phyloP scores from a whole-genome alignment of 2,888 invertebrate species.

The Toxonevra muliebris region DNA sequence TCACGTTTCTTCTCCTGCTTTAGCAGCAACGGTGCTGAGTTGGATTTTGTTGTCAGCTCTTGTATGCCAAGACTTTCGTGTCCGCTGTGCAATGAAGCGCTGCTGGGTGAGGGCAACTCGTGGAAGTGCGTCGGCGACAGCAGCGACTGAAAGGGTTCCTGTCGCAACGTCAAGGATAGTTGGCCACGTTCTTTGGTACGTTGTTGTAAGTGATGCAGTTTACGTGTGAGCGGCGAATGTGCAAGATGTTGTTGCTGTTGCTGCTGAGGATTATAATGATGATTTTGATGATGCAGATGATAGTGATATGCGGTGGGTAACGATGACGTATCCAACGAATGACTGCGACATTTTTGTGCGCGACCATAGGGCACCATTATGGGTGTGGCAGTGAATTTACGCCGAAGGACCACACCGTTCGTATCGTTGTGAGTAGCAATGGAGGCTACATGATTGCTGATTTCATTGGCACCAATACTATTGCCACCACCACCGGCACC shows the following conservation, averaged over 20 bases:
- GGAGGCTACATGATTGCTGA: slow-evolving; percentile 7
- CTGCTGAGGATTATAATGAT: slow-evolving; percentile 37
- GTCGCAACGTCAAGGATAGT: slow-evolving; percentile 59
- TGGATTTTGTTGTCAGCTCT: slow-evolving; percentile 64
- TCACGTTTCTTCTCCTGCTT: slow-evolving; percentile 61
- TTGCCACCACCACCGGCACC: slow-evolving; percentile 41
- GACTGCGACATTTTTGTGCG: slow-evolving; percentile 57
- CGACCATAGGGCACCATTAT: slow-evolving; percentile 52
- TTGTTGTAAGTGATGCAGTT: slow-evolving; percentile 48
- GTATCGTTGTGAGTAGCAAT: slow-evolving; percentile 9
- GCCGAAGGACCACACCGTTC: slow-evolving; percentile 56
- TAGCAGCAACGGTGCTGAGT: slow-evolving; percentile 63
- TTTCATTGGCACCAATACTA: background rate
- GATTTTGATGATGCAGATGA: slow-evolving; percentile 38
- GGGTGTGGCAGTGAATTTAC: slow-evolving; percentile 57
- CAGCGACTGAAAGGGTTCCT: slow-evolving; percentile 63
- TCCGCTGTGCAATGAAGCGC: slow-evolving; percentile 64
- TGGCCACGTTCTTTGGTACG: slow-evolving; percentile 56
- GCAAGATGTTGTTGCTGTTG: slow-evolving; percentile 33
- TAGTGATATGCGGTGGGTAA: slow-evolving; percentile 43
- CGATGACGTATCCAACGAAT: slow-evolving; percentile 58
- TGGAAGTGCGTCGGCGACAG: slow-evolving; percentile 60
- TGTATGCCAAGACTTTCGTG: slow-evolving; percentile 60
- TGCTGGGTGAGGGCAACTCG: slow-evolving; percentile 64
- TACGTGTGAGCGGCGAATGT: slow-evolving; percentile 43